phyloP scores from a whole-genome alignment of 2,888 invertebrate genomes.

The Lampropteryx suffumata region DNA sequence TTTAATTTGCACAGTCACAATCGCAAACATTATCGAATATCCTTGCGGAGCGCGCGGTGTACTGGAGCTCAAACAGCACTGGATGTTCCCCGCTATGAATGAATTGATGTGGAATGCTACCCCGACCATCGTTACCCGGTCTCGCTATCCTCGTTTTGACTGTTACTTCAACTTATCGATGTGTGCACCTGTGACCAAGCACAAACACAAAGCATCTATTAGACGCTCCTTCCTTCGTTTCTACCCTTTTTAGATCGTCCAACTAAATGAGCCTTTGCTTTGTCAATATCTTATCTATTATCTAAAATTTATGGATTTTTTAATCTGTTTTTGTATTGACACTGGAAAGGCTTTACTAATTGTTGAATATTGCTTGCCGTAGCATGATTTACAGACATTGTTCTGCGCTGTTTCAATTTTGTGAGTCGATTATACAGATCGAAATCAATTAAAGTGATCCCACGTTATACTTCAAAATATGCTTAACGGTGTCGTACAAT shows the following conservation, averaged over 20 bases:
- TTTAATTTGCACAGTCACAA: conserved; percentile 42
- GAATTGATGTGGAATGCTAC: conserved; percentile 77
- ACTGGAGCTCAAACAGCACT: conserved; percentile 59
- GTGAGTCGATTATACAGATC: conserved; percentile 11
- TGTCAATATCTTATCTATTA: conserved; percentile 44
- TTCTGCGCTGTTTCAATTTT: conserved; percentile 43
- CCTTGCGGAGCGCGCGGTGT: conserved; percentile 74
- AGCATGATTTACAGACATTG: conserved; percentile 67
- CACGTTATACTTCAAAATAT: no score
- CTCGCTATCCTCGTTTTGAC: conserved; percentile 52
- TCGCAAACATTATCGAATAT: conserved; percentile 52
- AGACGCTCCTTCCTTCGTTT: conserved; percentile 82
- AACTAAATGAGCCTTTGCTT: conserved; percentile 66
- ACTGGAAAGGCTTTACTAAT: conserved; percentile 56
- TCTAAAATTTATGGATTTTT: neutral
- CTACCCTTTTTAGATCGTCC: conserved; percentile 80
- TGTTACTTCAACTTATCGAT: conserved; percentile 56
- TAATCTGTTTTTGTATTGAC: conserved; percentile 42
- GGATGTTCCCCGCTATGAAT: conserved; percentile 72
- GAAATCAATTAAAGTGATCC: no score
- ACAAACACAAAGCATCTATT: conserved; percentile 71
- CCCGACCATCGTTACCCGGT: conserved; percentile 57
- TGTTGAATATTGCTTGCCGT: conserved; percentile 54
- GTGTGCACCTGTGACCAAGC: conserved; percentile 75
- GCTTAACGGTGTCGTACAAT: conserved; percentile 27